phyloP scores from a whole-genome alignment of 2,797 vertebrate species.

The Gouania willdenowi region DNA sequence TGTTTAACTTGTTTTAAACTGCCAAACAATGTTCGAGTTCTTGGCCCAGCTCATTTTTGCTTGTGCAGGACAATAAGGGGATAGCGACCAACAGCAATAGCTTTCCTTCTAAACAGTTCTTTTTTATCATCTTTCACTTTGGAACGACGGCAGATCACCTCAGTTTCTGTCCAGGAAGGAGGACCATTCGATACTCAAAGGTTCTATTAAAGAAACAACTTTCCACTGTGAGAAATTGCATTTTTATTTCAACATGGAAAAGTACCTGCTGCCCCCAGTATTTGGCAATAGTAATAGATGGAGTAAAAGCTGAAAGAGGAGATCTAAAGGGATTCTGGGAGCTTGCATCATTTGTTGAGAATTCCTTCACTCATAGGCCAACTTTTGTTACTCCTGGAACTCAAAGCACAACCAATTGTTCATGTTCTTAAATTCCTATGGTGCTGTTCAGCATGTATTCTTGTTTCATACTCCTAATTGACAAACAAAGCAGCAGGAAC shows the following conservation, averaged over 20 bases:
- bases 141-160: too few relatives aligned
- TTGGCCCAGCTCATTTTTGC: conserved; percentile 14
- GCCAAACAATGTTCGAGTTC: conserved; percentile 50
- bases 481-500: too few relatives aligned
- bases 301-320: conserved; percentile 27
- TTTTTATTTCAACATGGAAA: conserved; percentile 12
- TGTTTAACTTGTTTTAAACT: conserved; percentile 41
- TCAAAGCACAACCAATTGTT: conserved; percentile 10
- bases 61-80: not conserved
- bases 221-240: conserved; percentile 2
- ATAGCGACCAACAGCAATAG: conserved; percentile 28
- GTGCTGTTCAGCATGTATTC: too few relatives aligned
- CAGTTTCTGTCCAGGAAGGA: too few relatives aligned
- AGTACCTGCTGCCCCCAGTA: conserved; percentile 3
- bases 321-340: conserved; percentile 6
- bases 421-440: too few relatives aligned
- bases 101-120: too few relatives aligned
- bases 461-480: too few relatives aligned
- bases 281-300: conserved; percentile 10
- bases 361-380: conserved; percentile 16
- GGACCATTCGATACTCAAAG: too few relatives aligned
- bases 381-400: conserved; percentile 4
- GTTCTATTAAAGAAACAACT: too few relatives aligned
- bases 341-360: conserved; percentile 28
- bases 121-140: too few relatives aligned